Evolutionary conservation across 2,797 vertebrate species (phyloP).

Genomic region (Mionectes olivaceus): DNA sequence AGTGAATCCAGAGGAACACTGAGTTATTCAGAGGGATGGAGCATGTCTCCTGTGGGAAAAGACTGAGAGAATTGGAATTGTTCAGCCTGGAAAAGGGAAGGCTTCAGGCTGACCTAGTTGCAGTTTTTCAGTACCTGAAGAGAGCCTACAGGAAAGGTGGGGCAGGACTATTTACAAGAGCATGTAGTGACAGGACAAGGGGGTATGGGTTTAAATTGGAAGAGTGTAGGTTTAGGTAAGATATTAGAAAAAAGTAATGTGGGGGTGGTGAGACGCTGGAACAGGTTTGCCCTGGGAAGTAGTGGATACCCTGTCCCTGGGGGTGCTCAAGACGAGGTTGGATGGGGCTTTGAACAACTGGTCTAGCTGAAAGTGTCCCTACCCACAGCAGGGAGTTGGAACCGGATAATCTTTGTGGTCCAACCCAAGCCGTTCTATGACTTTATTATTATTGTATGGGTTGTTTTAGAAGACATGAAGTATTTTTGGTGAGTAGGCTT

Average conservation of each 20-base stretch:
- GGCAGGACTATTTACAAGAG: not conserved
- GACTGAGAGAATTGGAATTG: not conserved
- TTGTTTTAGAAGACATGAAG: rapidly evolving
- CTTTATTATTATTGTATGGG: not conserved
- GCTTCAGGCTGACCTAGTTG: not conserved
- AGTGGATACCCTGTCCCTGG: rapidly evolving
- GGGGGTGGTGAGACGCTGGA: not conserved
- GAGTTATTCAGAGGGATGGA: not conserved
- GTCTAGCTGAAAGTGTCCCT: not conserved
- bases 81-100: not conserved
- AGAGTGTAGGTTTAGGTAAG: not conserved
- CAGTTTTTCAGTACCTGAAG: not conserved
- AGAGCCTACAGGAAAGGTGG: not conserved
- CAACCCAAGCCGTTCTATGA: not conserved
- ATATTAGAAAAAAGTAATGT: not conserved
- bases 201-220: not conserved
- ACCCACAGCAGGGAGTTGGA: not conserved
- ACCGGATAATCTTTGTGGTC: not conserved
- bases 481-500: not conserved
- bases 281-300: not conserved
- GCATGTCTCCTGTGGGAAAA: not conserved
- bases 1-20: rapidly evolving
- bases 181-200: rapidly evolving
- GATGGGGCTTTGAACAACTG: not conserved
- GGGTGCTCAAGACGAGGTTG: not conserved